A percentile compares a stretch with the other conserved stretches of the same genome.
Evolutionary conservation across 2,797 vertebrate genomes (phyloP).

Genomic region (Echeneis naucrates): DNA sequence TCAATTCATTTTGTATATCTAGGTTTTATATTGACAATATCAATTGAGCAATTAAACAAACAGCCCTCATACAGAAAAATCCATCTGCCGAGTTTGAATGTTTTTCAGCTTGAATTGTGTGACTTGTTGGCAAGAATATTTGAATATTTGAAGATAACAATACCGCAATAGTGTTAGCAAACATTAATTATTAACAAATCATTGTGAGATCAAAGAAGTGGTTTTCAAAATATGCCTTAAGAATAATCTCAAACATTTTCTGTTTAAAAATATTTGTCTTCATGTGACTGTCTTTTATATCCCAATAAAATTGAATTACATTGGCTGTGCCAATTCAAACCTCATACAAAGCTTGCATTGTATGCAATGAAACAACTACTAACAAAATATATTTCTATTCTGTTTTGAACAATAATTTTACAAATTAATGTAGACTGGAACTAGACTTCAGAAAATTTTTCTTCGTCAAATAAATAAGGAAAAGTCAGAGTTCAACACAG

Average conservation of each 20-base stretch:
- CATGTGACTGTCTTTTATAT: not conserved
- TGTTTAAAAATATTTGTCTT: no score
- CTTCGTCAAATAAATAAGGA: not conserved
- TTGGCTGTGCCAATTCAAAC: not conserved
- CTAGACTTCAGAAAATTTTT: not conserved
- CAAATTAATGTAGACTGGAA: not conserved
- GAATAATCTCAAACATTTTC: not conserved
- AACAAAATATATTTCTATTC: constrained; percentile 5
- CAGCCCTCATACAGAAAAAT: not conserved
- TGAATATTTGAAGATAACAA: not conserved
- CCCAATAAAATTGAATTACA: not conserved
- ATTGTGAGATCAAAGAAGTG: not conserved
- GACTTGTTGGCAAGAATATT: constrained; percentile 9
- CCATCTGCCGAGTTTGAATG: not conserved
- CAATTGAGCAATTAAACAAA: constrained; percentile 18
- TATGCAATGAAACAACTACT: not conserved
- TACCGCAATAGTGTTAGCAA: constrained; percentile 1
- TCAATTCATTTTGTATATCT: not conserved
- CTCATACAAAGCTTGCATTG: not conserved
- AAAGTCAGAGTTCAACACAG: constrained; percentile 2
- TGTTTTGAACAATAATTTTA: constrained; percentile 2
- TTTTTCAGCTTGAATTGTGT: not conserved
- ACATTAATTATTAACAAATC: not conserved
- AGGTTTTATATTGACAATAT: constrained; percentile 11
- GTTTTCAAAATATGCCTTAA: constrained; percentile 6